phyloP scores from a whole-genome alignment of 2,797 vertebrate genomes.

The Anguilla obscura region DNA sequence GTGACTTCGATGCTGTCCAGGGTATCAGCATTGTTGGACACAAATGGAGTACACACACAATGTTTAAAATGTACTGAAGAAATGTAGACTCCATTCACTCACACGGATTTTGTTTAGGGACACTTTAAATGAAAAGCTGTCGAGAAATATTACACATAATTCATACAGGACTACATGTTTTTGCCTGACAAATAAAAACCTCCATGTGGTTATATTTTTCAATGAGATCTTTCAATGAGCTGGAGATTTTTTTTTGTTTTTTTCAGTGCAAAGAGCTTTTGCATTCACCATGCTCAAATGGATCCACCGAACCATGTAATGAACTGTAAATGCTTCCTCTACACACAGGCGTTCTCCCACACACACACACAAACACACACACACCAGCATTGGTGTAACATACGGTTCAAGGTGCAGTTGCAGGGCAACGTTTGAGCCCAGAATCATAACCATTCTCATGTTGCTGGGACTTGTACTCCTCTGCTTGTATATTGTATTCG shows the following conservation, averaged over 20 bases:
- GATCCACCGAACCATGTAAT: neutral
- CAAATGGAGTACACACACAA: neutral
- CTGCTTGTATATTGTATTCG: neutral
- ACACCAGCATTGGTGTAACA: neutral
- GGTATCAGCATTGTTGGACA: neutral
- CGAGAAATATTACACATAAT: neutral
- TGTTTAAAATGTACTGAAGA: neutral
- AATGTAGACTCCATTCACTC: neutral
- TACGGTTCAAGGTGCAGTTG: no score
- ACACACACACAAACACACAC: slow-evolving; percentile 4
- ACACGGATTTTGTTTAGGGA: neutral
- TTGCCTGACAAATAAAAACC: neutral
- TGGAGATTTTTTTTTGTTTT: neutral
- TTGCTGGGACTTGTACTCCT: neutral
- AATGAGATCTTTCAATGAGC: neutral
- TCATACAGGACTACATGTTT: neutral
- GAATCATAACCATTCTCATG: neutral
- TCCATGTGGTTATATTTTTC: neutral
- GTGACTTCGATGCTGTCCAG: neutral
- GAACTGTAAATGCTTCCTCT: slow-evolving; percentile 15
- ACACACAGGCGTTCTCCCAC: neutral
- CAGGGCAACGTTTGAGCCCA: neutral
- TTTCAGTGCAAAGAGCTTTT: neutral
- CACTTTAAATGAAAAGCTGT: neutral
- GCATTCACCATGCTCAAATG: neutral